These are phyloP conservation scores for Perca schrenkii DNA, from an alignment of 2,113 vertebrate genomes.

Conservation along the genomic window DNA sequence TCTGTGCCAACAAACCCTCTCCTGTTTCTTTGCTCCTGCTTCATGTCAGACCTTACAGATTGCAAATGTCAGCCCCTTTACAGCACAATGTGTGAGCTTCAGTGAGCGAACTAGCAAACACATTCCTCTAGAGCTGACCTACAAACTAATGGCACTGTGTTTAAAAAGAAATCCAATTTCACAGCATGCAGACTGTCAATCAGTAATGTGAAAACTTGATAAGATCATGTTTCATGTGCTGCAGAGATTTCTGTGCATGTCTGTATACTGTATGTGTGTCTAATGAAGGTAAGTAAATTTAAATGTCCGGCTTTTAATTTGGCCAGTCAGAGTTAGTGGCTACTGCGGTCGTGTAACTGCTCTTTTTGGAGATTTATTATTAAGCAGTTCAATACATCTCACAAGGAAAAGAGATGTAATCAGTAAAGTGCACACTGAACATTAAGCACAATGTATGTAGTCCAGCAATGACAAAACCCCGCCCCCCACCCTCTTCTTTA, in stretches of 20 bases:
- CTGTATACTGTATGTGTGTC: not conserved
- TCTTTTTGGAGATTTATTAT: constrained; percentile 6
- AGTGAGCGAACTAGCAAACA: not conserved
- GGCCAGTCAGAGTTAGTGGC: not conserved
- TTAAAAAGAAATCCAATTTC: not conserved
- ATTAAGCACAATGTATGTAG: not conserved
- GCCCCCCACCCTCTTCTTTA: not conserved
- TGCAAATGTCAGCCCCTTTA: constrained; percentile 3
- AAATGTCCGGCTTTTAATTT: not conserved
- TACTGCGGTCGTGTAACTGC: not conserved
- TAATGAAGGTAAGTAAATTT: constrained; percentile 3
- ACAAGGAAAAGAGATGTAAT: not conserved
- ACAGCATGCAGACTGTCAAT: not conserved
- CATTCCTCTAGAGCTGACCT: not conserved
- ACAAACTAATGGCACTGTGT: not conserved
- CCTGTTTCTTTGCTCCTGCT: not conserved
- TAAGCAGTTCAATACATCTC: not conserved
- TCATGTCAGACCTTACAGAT: not conserved
- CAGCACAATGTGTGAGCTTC: not conserved
- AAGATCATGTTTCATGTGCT: not conserved
- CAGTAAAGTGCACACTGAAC: not conserved
- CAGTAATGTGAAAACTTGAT: not conserved
- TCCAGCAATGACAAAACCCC: not conserved
- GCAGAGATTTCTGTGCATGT: not conserved
- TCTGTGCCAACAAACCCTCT: not conserved